Conservation (phyloP, 2,113 vertebrate genomes). For the Sciurus niger region DNA sequence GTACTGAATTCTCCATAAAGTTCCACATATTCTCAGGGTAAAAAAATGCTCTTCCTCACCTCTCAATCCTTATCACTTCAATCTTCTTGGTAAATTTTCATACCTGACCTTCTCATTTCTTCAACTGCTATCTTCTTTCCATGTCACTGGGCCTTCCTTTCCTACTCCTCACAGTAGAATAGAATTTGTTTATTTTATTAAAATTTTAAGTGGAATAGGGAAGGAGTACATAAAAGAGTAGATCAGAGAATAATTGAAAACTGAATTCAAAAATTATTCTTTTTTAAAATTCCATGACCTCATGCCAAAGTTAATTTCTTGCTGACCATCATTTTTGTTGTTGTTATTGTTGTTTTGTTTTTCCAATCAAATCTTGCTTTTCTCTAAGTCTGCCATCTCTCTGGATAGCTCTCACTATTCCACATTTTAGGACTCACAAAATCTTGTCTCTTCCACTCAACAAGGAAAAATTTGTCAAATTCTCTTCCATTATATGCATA, state of each 20-base stretch:
- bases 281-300: background rate
- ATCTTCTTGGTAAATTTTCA: background rate
- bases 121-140: background rate
- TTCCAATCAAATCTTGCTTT: background rate
- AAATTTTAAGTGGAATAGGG: background rate
- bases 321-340: background rate
- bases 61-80: background rate
- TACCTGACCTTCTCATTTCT: background rate
- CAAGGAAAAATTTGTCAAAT: background rate
- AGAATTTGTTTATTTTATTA: background rate
- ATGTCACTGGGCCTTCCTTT: background rate
- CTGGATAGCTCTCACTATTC: background rate
- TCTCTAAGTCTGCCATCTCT: background rate
- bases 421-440: background rate
- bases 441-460: background rate
- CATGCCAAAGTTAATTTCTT: background rate
- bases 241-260: background rate
- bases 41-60: background rate
- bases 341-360: too few relatives aligned
- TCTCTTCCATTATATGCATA: background rate
- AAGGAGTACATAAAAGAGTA: background rate
- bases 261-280: background rate
- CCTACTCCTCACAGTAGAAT: constrained; percentile 2
- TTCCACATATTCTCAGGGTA: background rate
- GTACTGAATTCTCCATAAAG: background rate